These are phyloP conservation scores for Euthynnus affinis DNA, from an alignment of 2,797 vertebrate species.

Conservation along the genomic window DNA sequence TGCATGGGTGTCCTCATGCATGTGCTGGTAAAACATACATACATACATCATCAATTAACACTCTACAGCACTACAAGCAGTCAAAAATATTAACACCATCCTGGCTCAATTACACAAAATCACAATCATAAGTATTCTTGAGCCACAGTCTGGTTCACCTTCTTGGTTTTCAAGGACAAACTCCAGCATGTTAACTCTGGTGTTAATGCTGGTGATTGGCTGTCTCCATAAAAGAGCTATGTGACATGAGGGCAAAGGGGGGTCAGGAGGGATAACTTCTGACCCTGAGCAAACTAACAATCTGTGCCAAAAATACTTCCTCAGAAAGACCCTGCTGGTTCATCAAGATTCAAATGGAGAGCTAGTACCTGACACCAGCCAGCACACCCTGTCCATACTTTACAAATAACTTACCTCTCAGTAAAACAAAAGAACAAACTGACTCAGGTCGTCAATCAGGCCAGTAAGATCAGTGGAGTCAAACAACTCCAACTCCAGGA, in stretches of 20 bases:
- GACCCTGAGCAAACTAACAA: slow-evolving; percentile 55
- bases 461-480: too few species aligned
- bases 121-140: background rate
- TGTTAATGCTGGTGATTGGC: slow-evolving; percentile 33
- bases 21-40: slow-evolving; percentile 6
- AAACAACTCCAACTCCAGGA: too few species aligned
- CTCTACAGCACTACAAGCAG: background rate
- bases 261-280: slow-evolving; percentile 7
- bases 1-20: background rate
- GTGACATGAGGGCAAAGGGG: slow-evolving; percentile 49
- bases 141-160: slow-evolving; percentile 28
- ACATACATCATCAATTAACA: background rate
- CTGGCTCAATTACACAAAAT: background rate
- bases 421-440: too few species aligned
- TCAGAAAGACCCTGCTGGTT: slow-evolving; percentile 17
- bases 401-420: too few species aligned
- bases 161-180: slow-evolving; percentile 54
- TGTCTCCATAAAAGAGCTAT: slow-evolving; percentile 29
- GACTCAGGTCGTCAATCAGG: too few species aligned
- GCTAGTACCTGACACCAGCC: background rate
- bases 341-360: slow-evolving; percentile 32
- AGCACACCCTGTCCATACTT: background rate
- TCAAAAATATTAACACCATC: background rate
- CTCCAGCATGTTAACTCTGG: background rate
- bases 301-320: slow-evolving; percentile 53